Percentiles rank a stretch among this genome's conserved stretches.
Conservation (phyloP, 1,140 invertebrate genomes). For the Drosophila rhopaloa region DNA sequence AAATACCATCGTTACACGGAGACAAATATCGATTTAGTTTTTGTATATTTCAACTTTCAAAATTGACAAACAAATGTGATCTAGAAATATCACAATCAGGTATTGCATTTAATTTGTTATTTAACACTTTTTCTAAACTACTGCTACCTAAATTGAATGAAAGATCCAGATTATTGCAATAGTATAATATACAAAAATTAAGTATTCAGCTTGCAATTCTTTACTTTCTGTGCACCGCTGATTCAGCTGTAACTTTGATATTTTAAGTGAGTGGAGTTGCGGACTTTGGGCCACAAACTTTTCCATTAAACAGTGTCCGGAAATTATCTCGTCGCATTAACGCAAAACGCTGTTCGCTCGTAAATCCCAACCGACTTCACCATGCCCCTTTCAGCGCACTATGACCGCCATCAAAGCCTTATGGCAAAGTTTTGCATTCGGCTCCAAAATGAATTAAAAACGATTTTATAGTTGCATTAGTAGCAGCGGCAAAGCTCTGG, state of each 20-base stretch:
- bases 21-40: no score
- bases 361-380: conserved; percentile 15
- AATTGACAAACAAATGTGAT: no score
- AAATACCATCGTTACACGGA: neutral
- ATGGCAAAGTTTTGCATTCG: conserved; percentile 50
- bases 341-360: conserved; percentile 43
- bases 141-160: no score
- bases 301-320: conserved; percentile 48
- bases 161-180: neutral
- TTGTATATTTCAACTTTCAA: no score
- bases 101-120: no score
- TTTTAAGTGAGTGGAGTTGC: conserved; percentile 41
- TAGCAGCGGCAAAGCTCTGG: conserved; percentile 21
- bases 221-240: conserved; percentile 1
- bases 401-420: conserved; percentile 33
- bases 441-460: conserved; percentile 51
- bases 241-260: conserved; percentile 27
- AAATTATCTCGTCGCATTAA: conserved; percentile 63
- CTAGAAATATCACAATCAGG: no score
- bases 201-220: neutral
- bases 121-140: no score
- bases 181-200: no score
- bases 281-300: conserved; percentile 48
- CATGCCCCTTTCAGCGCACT: conserved; percentile 3
- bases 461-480: conserved; percentile 55